Evolutionary conservation across 2,888 invertebrate species (phyloP), one percentile per base, ranked within the genome.

Genomic region (Epirrhoe alternata): DNA sequence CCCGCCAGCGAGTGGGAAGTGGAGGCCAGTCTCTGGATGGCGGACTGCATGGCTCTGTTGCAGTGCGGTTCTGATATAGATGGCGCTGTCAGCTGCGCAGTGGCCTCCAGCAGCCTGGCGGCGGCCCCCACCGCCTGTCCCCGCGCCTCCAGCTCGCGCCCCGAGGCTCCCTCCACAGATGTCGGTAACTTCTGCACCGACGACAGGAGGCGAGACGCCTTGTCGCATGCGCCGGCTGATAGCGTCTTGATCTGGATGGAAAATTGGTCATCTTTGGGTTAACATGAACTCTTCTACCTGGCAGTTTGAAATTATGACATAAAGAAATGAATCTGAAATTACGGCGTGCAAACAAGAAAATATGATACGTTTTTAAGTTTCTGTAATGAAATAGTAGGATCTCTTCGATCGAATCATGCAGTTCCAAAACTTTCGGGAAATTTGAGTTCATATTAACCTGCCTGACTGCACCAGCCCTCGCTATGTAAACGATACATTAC

Each of bases 21-120:
- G 0, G 74, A 52, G 0, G 77, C 72, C 0, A 85, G 69, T 0
- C 63, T 72, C n/a, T 79, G 78, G 0, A 74, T 73, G 0, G 83
- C 77, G 0, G 75, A 69, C 1, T 81, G 61, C 6, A 86, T 67
- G 0, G 78, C 73, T 1, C 76, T 33, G 35, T 77, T 79, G 65
- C 84, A 83, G 6, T 70, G 73, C 0, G 73, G 71, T 5, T 81
- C 77, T 0, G 78, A 72, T 5, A 84, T 79, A 0, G 78, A 76
- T 3, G 85, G 74, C 0, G 81, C 78, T 57, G 82, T 80, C 30
- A 85, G 54, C 85, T 85, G 35, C 0, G 66, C 81, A 12, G 81
- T 73, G 38, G 77, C 77, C 1, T 82, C 70, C 24, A 88, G 70
- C 0, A 71, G 74, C 58, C 82, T 74, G 0, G 85, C 84, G 0